phyloP scores from a whole-genome alignment of 2,888 invertebrate species.

The Acrocyrtus sp. region DNA sequence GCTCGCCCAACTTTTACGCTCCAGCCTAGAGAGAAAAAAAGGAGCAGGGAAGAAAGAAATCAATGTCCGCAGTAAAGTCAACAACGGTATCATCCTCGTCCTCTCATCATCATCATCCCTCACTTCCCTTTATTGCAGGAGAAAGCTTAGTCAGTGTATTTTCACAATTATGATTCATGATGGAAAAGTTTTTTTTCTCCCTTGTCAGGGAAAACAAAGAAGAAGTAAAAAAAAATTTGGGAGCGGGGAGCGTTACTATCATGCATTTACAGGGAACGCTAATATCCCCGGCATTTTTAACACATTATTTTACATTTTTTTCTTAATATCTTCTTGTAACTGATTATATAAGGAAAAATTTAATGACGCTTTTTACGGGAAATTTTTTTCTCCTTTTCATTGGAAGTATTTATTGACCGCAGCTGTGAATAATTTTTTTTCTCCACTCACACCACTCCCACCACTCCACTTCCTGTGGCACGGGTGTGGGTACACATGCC shows the following conservation, averaged over 20 bases:
- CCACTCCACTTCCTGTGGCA: no score
- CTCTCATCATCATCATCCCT: no score
- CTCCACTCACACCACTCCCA: no score
- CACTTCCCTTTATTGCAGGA: constrained; percentile 32
- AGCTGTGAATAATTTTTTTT: constrained; percentile 2
- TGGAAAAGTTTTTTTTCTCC: constrained; percentile 33
- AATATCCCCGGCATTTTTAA: no score
- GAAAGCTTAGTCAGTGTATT: constrained; percentile 47
- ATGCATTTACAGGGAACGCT: background rate
- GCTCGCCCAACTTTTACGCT: constrained; percentile 33
- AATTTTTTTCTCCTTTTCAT: no score
- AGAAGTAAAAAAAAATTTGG: background rate
- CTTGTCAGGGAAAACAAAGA: no score
- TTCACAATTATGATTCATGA: constrained; percentile 49
- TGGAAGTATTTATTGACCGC: constrained; percentile 13
- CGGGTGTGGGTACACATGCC: no score
- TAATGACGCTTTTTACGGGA: no score
- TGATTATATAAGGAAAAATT: no score
- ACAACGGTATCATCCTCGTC: constrained; percentile 44
- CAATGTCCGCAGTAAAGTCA: constrained; percentile 49
- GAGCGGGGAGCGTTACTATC: background rate
- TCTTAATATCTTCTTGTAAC: no score
- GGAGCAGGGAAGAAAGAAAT: constrained; percentile 36
- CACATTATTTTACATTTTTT: no score
- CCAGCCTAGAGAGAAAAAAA: constrained; percentile 7